Base-by-base conservation (phyloP, 1,140 invertebrate genomes). In the Macrotrachela quadricornifera region DNA sequence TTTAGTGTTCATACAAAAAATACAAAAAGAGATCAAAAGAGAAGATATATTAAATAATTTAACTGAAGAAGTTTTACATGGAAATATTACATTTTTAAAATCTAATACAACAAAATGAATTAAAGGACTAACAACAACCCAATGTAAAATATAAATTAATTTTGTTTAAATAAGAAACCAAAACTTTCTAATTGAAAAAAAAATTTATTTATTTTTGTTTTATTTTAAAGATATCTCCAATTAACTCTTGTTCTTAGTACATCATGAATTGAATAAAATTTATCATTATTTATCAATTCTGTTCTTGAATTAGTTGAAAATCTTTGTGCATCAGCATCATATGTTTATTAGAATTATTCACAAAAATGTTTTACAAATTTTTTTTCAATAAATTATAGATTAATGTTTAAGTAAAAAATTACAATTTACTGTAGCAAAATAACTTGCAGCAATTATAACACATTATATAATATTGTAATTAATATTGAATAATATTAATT, bases 331-430 rank as follows among this genome's bases (percentile, higher is more conserved):
- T 83, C 85, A 0, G 82, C 82, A 12, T 85, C 85, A 0, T 90
- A 95, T 64, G 84, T 95, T 8, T 92, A 97, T 70, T 87, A 87
- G 36, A 87, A 97, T 6, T 94, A 94, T 69, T 92, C 88, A 0
- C 75, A 92, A 57, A 92, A 94, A 70, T 97, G 92, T 67, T 83
- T 97, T 46, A 85, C 82, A 63, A 97, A n/a, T 92, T 65, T 90
- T 97, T 61, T 72, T 96, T 42, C 76, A 85, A 41, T 81, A 83
- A 53, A 80, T 86, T 4, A 75, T 96, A 37, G 90, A 90, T 9
- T 81, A 83, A 64, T 80, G 95, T 75, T 74, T 99, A 1, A 82
- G 86, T 0, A 92, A 99, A 73, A 91, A 91, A 62, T 86, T 90
- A 46, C 92, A 97, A 71, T 80, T 85, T 42, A 81, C 82, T 10